Evolutionary conservation across 2,888 invertebrate species (phyloP).

Genomic region (Stenurella melanura): DNA sequence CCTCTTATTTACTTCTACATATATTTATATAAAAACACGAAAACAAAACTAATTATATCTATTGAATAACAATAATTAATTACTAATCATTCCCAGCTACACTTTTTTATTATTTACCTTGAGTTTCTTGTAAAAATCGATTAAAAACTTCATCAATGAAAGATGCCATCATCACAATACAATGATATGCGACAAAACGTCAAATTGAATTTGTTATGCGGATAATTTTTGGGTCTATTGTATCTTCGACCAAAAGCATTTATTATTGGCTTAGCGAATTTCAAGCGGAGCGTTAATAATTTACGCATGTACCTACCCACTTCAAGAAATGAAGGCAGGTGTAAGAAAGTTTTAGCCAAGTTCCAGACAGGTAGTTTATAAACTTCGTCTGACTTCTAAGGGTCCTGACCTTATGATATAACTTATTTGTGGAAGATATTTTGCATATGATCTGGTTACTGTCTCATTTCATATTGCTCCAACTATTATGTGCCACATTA

Average conservation of each 20-base stretch:
- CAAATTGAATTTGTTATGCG: not conserved
- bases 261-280: not conserved
- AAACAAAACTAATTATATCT: not conserved
- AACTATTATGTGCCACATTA: no score
- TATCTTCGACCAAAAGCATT: not conserved
- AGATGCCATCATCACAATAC: not conserved
- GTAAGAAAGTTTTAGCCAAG: conserved; percentile 50
- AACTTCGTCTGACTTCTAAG: conserved; percentile 51
- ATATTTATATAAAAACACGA: not conserved
- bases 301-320: conserved; percentile 15
- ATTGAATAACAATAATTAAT: not conserved
- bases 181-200: not conserved
- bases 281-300: conserved; percentile 11
- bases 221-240: not conserved
- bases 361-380: conserved; percentile 54
- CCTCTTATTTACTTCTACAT: no score
- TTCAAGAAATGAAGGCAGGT: conserved; percentile 24
- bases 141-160: conserved; percentile 5
- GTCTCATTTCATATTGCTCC: not conserved
- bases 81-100: not conserved
- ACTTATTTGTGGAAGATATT: conserved; percentile 20
- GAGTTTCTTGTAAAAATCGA: conserved; percentile 22
- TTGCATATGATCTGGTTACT: conserved; percentile 9
- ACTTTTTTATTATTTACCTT: conserved; percentile 17
- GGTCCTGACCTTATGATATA: conserved; percentile 38